Base-by-base conservation (phyloP, 2,888 invertebrate species). In the Neelides folsomi region DNA sequence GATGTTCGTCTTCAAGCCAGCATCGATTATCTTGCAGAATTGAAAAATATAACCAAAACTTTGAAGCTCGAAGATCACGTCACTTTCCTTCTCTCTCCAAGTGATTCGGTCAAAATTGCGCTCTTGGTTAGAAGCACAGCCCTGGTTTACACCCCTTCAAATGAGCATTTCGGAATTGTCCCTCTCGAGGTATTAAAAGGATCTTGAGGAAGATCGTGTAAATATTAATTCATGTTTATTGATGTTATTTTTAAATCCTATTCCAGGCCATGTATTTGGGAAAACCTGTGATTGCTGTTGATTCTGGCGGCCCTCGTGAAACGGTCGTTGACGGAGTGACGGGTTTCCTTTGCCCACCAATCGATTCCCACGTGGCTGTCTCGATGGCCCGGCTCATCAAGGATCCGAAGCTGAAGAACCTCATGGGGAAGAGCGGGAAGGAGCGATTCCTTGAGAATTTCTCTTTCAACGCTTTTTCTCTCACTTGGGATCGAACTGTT, bases 91-190 rank as follows among this genome's bases (percentile, higher is more conserved):
- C 82, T 83, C 63, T 95, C 95, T 0, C 88, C 93, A 1, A 81
- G 80, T 46, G 94, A 97, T 68, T 71, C 76, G 39, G 78, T 83
- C 51, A 99, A 99, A 72, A 77, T 85, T 6, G 78, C 82, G 12
- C 72, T 98, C 16, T 73, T 98, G n/a, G 73, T 77, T 36, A 73
- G 79, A 52, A 83, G 86, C 63, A 77, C 80, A 50, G 83, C 86
- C 58, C 72, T 99, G 16, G 68, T 98, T 18, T 99, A 99, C 68
- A 99, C 98, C 7, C 98, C 98, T 1, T 80, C 83, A 2, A 86
- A 87, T 69, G 98, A 99, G 71, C 98, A 99, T 73, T 98, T 98
- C 75, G 98, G 98, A 5, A 99, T 99, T 66, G 98, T 98, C 8
- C 98, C 99, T 0, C 74, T 99, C 49, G 98, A 99, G 75, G 64